These are phyloP conservation scores for Eupithecia pulchellata DNA, from an alignment of 2,888 invertebrate genomes.

Conservation along the genomic window DNA sequence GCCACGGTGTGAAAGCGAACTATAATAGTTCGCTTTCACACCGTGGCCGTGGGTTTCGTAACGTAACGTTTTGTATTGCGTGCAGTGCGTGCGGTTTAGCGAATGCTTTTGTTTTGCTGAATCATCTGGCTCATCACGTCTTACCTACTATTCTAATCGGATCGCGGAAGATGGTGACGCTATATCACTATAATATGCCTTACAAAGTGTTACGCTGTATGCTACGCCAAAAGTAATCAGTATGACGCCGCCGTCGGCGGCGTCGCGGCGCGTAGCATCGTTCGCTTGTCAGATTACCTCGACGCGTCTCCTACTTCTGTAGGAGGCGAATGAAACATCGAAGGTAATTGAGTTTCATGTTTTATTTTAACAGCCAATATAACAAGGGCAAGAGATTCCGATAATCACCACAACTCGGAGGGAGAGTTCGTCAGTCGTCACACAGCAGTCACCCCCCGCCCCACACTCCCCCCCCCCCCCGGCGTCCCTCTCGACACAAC, in stretches of 20 bases:
- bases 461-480: too few relatives aligned
- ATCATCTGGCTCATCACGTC: too few relatives aligned
- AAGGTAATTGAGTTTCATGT: slow-evolving; percentile 54
- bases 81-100: too few relatives aligned
- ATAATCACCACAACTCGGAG: slow-evolving; percentile 35
- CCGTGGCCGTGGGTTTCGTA: too few relatives aligned
- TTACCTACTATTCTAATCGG: too few relatives aligned
- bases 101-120: too few relatives aligned
- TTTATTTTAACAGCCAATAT: slow-evolving; percentile 72
- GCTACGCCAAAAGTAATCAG: neutral
- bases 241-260: neutral
- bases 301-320: neutral
- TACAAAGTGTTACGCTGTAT: neutral
- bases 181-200: too few relatives aligned
- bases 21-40: too few relatives aligned
- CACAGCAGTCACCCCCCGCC: too few relatives aligned
- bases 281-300: neutral
- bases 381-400: slow-evolving; percentile 65
- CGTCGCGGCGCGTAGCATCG: neutral
- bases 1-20: too few relatives aligned
- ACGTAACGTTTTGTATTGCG: too few relatives aligned
- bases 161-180: too few relatives aligned
- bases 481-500: neutral
- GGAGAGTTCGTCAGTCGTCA: slow-evolving; percentile 31
- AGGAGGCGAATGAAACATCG: slow-evolving; percentile 37